phyloP scores from a whole-genome alignment of 1,140 invertebrate genomes.

The Tigriopus japonicus region DNA sequence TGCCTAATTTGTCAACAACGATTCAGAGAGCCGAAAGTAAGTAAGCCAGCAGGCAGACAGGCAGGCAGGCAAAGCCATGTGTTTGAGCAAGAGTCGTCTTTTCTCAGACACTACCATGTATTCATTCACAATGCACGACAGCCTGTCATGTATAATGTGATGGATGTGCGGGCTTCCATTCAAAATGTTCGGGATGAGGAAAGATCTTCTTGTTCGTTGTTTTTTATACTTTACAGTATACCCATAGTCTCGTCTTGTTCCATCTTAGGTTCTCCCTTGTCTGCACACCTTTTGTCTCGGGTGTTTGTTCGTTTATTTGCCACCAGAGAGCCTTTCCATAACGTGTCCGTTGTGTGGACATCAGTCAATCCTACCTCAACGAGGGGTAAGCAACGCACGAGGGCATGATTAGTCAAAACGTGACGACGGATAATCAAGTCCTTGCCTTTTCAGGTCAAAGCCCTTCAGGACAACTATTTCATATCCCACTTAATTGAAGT shows the following conservation, averaged over 20 bases:
- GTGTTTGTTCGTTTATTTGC: constrained; percentile 27
- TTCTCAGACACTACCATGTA: no score
- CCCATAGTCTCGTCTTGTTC: constrained; percentile 2
- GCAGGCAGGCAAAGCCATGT: no score
- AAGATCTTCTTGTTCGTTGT: not conserved
- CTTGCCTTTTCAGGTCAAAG: constrained; percentile 21
- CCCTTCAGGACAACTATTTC: constrained; percentile 31
- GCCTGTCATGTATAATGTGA: no score
- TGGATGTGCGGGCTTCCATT: no score
- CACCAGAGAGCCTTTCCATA: constrained; percentile 29
- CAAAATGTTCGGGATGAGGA: no score
- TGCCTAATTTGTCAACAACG: constrained; percentile 27
- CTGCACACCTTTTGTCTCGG: constrained; percentile 29
- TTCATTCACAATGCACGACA: no score
- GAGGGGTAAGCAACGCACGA: constrained; percentile 27
- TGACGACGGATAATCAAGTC: not conserved
- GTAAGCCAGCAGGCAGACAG: not conserved
- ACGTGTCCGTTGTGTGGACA: constrained; percentile 35
- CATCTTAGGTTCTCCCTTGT: constrained; percentile 27
- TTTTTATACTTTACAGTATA: not conserved
- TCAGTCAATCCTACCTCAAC: constrained; percentile 33
- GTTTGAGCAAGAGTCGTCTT: no score
- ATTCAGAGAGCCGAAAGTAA: constrained; percentile 23
- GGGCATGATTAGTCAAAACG: no score
- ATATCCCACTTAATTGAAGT: constrained; percentile 30